Conservation (phyloP, 2,888 invertebrate species). For the Lissocephala sabroskyi region DNA sequence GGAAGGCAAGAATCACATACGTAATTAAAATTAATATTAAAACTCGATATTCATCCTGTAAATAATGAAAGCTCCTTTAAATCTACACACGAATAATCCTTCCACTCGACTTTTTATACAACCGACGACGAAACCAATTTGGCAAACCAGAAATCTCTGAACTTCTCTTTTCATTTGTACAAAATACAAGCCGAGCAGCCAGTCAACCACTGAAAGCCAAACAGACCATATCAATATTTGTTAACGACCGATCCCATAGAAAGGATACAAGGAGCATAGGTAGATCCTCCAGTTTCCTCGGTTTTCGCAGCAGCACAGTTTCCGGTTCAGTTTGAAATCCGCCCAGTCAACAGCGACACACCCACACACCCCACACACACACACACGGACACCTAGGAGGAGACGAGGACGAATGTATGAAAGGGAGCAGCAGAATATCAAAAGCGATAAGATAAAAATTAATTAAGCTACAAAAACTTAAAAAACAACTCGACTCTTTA, state of each 20-base stretch:
- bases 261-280: background rate
- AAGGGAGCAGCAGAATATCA: slow-evolving; percentile 56
- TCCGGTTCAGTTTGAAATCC: slow-evolving; percentile 61
- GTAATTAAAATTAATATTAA: background rate
- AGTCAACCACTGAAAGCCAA: background rate
- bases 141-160: background rate
- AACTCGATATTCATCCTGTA: background rate
- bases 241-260: no score
- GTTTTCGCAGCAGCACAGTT: slow-evolving; percentile 37
- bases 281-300: no score
- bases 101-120: no score
- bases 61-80: background rate
- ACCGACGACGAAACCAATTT: background rate
- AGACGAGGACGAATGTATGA: no score
- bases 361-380: background rate
- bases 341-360: no score
- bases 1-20: background rate
- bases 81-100: no score
- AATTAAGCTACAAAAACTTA: slow-evolving; percentile 13
- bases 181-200: slow-evolving; percentile 1
- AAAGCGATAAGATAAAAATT: slow-evolving; percentile 30
- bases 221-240: slow-evolving; percentile 4
- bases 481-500: no score
- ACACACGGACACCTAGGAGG: no score
- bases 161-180: no score